Evolutionary conservation across 2,113 vertebrate genomes (phyloP), one percentile per base, ranked within the genome.

Genomic region (Callaeas wilsoni): DNA sequence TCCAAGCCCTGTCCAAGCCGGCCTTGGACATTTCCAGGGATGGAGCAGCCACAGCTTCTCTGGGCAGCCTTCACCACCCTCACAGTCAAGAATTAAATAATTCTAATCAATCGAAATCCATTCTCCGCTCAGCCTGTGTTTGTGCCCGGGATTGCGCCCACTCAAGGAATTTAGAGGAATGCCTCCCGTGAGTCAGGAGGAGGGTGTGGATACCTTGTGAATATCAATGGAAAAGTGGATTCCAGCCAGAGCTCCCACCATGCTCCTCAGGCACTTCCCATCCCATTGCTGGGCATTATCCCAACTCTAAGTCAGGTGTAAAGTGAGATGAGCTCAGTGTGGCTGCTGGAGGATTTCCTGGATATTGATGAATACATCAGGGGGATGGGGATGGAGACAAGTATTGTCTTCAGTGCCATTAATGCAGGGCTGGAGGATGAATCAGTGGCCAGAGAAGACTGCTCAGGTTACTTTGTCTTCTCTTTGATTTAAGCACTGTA

Each of bases 401-500:
- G 41, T 5, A 1, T 33, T 23, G 20, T 21, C 68, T 74, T 42
- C 7, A 60, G 37, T 53, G 80, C n/a, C 4, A 1, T 84, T 75
- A 82, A 25, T 1, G 0, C 50, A 39, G 77, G 68, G 26, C 64
- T 92, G 68, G 77, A 68, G 69, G 47, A 50, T 8, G 4, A 59
- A 78, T 82, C 1, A 0, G 47, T 78, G 84, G 77, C 90, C 70
- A 67, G 50, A 75, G 64, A 22, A 22, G 35, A 46, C 14, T 93
- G 69, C 73, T 30, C 65, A 52, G 52, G 47, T 89, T 94, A 63
- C 14, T 2, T 71, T 67, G 52, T 78, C 84, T 91, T 67, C 57
- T 67, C 42, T 89, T 93, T 84, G 81, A 78, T 95, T 95, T 95
- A 95, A 89, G 62, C 76, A 62, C 71, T 84, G 20, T 71, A 33